These are phyloP conservation scores for Mimachlamys varia DNA, from an alignment of 2,888 invertebrate species.

Conservation along the genomic window DNA sequence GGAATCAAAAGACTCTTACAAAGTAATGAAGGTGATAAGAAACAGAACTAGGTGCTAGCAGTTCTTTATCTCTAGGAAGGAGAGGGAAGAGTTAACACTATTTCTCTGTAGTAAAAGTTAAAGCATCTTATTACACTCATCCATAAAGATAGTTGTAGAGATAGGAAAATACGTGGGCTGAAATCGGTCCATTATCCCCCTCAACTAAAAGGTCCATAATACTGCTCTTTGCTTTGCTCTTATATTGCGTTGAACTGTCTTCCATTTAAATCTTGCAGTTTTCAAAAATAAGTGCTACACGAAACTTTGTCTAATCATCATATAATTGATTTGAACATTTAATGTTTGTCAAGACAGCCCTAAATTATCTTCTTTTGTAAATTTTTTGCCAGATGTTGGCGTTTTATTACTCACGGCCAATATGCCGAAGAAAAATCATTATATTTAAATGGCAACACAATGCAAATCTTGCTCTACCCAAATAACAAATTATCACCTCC, in stretches of 20 bases:
- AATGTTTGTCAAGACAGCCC: conserved; percentile 1
- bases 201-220: not conserved
- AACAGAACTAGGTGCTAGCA: not conserved
- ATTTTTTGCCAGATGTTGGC: not conserved
- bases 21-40: not conserved
- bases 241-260: not conserved
- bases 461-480: conserved; percentile 12
- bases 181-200: not conserved
- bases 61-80: not conserved
- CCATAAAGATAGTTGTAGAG: not conserved
- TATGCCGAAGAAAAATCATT: conserved; percentile 10
- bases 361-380: conserved; percentile 19
- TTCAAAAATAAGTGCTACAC: not conserved
- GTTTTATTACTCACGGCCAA: conserved; percentile 5
- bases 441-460: conserved; percentile 29
- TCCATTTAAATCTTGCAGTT: not conserved
- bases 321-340: conserved; percentile 4
- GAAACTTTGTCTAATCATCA: conserved; percentile 4
- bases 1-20: no score
- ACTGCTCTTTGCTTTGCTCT: not conserved
- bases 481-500: conserved; percentile 33
- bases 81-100: not conserved
- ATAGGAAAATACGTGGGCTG: not conserved
- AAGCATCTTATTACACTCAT: not conserved
- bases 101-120: not conserved